Evolutionary conservation across 2,797 vertebrate species (phyloP).

Genomic region (Phoebastria nigripes): DNA sequence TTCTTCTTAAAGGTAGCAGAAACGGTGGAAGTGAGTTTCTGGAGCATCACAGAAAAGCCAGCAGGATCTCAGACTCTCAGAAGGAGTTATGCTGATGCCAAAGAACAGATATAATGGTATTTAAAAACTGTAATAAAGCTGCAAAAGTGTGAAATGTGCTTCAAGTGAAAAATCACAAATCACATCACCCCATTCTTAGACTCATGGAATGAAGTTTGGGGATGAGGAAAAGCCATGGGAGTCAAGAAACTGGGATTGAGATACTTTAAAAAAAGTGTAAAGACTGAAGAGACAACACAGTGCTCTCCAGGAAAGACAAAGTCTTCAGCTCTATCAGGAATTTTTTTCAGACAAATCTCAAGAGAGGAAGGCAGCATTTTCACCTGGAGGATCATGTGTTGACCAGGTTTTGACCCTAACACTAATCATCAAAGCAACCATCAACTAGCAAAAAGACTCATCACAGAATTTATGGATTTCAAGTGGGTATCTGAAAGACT

Average conservation of each 20-base stretch:
- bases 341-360: background rate
- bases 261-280: background rate
- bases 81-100: background rate
- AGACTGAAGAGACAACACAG: background rate
- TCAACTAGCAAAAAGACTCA: background rate
- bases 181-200: background rate
- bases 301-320: background rate
- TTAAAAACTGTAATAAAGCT: background rate
- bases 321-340: background rate
- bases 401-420: slow-evolving; percentile 19
- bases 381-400: background rate
- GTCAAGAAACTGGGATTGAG: background rate
- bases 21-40: background rate
- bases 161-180: background rate
- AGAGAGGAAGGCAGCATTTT: background rate
- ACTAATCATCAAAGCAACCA: background rate
- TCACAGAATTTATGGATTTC: slow-evolving; percentile 18
- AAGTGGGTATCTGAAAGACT: slow-evolving; percentile 37
- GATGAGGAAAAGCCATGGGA: background rate
- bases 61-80: background rate
- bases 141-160: background rate
- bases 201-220: background rate
- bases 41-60: background rate
- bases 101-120: background rate
- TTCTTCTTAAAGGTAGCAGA: background rate